Conservation (phyloP, 2,113 vertebrate species). For the Callipepla californica region DNA sequence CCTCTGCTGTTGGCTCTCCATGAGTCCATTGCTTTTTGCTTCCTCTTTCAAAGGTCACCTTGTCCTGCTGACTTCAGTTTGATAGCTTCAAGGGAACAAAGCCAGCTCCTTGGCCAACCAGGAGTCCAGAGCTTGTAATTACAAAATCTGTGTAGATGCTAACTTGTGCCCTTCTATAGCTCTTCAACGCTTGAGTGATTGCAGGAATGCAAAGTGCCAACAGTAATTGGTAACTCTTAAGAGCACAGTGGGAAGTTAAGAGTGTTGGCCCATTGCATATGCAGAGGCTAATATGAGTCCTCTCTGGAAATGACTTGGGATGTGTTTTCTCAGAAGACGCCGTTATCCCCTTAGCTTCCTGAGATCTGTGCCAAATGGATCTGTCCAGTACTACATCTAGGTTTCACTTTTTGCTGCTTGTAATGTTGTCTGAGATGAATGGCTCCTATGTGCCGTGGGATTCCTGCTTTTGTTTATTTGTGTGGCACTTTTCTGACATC, state of each 20-base stretch:
- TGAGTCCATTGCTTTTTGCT: background rate
- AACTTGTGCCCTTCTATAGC: background rate
- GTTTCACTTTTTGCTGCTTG: background rate
- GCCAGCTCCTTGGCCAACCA: background rate
- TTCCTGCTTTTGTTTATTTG: background rate
- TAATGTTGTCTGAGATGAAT: background rate
- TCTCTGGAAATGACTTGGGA: background rate
- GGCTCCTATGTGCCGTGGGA: background rate
- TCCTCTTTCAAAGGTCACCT: conserved; percentile 43
- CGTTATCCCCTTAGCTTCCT: background rate
- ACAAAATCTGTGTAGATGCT: background rate
- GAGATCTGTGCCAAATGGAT: background rate
- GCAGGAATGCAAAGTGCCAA: background rate
- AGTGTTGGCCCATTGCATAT: background rate
- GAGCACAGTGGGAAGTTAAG: background rate
- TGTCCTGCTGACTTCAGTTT: conserved; percentile 54
- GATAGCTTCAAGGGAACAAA: background rate
- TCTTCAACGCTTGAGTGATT: background rate
- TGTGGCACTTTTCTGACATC: background rate
- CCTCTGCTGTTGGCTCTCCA: background rate
- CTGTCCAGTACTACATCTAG: background rate
- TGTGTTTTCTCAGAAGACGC: background rate
- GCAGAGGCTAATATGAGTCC: background rate
- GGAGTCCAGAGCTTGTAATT: background rate
- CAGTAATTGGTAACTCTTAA: background rate